A percentile compares a stretch with the other conserved stretches of the same genome.
These are phyloP conservation scores for Ptilodon capucinus DNA, from an alignment of 2,888 invertebrate species.

Conservation along the genomic window DNA sequence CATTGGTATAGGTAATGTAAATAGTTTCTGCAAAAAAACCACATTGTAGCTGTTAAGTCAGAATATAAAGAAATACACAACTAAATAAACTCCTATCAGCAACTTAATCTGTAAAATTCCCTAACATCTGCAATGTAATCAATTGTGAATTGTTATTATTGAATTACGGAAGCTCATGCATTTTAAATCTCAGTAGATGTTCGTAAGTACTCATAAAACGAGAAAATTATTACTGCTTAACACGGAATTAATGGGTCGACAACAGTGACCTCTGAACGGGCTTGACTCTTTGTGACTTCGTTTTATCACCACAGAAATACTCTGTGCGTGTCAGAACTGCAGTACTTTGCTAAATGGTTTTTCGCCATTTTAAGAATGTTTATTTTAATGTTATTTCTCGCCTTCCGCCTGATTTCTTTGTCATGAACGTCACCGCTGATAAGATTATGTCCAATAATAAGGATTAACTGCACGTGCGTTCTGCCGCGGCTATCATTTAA, in stretches of 20 bases:
- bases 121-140: background rate
- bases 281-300: constrained; percentile 51
- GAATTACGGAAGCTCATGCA: constrained; percentile 48
- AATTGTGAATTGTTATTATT: constrained; percentile 19
- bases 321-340: constrained; percentile 44
- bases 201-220: constrained; percentile 54
- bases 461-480: constrained; percentile 23
- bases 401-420: constrained; percentile 50
- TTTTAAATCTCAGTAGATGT: constrained; percentile 59
- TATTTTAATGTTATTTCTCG: constrained; percentile 49
- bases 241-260: constrained; percentile 59
- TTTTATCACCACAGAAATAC: constrained; percentile 46
- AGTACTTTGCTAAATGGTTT: constrained; percentile 49
- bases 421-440: constrained; percentile 41
- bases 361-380: constrained; percentile 53
- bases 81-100: too few relatives aligned
- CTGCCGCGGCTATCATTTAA: constrained; percentile 13
- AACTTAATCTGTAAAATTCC: too few relatives aligned
- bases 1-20: too few relatives aligned
- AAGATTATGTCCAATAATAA: constrained; percentile 39
- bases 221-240: constrained; percentile 60
- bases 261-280: constrained; percentile 53
- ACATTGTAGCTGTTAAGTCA: too few relatives aligned
- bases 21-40: too few relatives aligned
- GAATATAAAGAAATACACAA: too few relatives aligned